A percentile compares a stretch with the other conserved stretches of the same genome.
These are phyloP conservation scores for Nannoperca obscura DNA, from an alignment of 2,797 vertebrate genomes.

Conservation along the genomic window DNA sequence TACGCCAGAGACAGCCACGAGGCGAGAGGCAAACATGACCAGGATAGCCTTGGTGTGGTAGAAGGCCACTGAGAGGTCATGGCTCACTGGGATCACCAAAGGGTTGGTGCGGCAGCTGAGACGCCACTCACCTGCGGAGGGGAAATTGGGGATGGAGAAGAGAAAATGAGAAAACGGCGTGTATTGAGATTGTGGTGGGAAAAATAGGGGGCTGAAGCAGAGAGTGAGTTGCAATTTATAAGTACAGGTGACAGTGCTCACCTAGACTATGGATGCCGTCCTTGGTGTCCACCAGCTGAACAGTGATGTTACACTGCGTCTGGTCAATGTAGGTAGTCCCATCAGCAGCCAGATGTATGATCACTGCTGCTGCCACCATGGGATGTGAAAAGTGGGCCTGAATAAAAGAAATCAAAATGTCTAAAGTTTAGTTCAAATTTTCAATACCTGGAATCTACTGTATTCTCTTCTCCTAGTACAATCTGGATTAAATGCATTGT, in stretches of 20 bases:
- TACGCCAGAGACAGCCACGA: conserved; percentile 97
- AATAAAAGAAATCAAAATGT: conserved; percentile 6
- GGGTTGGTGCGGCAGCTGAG: conserved; percentile 98
- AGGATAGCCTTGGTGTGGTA: conserved; percentile 96
- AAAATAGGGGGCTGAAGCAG: background rate
- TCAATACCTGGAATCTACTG: background rate
- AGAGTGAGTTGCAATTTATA: conserved; percentile 7
- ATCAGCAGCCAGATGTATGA: conserved; percentile 95
- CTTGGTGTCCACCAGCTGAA: conserved; percentile 94
- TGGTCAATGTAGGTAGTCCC: conserved; percentile 93
- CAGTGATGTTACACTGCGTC: conserved; percentile 93
- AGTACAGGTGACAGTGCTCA: conserved; percentile 59
- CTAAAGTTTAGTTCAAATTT: background rate
- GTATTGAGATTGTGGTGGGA: background rate
- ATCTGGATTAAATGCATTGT: background rate
- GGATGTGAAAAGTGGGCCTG: conserved; percentile 95
- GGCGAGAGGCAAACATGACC: conserved; percentile 92
- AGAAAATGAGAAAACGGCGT: conserved; percentile 32
- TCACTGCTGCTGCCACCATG: conserved; percentile 95
- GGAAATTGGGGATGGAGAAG: background rate
- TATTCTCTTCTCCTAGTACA: background rate
- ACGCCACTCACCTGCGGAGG: conserved; percentile 90
- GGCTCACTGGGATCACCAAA: conserved; percentile 96
- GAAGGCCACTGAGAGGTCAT: conserved; percentile 97
- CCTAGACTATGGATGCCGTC: conserved; percentile 93